phyloP scores from a whole-genome alignment of 2,888 invertebrate species.

The Morpho achilles region DNA sequence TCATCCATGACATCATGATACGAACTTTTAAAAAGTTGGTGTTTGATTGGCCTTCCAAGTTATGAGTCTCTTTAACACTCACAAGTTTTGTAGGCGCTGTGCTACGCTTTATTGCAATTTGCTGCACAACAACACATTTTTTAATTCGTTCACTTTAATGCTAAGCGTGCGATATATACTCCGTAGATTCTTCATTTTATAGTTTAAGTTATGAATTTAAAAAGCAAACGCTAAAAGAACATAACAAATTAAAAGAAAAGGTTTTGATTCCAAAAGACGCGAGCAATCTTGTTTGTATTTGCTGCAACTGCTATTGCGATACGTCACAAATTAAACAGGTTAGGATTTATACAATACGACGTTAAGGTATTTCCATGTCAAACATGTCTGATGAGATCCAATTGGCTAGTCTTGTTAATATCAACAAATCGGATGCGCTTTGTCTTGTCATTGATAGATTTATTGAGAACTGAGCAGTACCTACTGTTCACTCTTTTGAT shows the following conservation, averaged over 20 bases:
- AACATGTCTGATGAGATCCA: conserved; percentile 49
- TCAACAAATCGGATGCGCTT: conserved; percentile 47
- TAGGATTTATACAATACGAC: conserved; percentile 32
- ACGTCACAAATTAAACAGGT: conserved; percentile 34
- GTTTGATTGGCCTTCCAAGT: too few relatives aligned
- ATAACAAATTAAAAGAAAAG: conserved; percentile 25
- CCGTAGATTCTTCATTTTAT: not conserved
- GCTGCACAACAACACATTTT: too few relatives aligned
- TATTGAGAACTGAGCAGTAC: conserved; percentile 32
- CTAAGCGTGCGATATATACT: too few relatives aligned
- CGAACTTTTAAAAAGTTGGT: too few relatives aligned
- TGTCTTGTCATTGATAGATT: conserved; percentile 49
- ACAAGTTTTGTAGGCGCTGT: too few relatives aligned
- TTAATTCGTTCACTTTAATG: not conserved
- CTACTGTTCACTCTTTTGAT: too few relatives aligned
- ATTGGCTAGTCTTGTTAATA: conserved; percentile 44
- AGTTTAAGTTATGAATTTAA: not conserved
- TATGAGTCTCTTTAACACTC: too few relatives aligned
- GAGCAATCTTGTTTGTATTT: conserved; percentile 41
- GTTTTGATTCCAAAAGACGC: conserved; percentile 17
- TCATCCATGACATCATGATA: too few relatives aligned
- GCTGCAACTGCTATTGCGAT: conserved; percentile 33
- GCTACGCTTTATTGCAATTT: too few relatives aligned
- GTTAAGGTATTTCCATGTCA: conserved; percentile 36
- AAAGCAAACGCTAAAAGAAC: not conserved